Evolutionary conservation across 2,797 vertebrate species (phyloP), one percentile per base, ranked within the genome.

Genomic region (Scleropages formosus): DNA sequence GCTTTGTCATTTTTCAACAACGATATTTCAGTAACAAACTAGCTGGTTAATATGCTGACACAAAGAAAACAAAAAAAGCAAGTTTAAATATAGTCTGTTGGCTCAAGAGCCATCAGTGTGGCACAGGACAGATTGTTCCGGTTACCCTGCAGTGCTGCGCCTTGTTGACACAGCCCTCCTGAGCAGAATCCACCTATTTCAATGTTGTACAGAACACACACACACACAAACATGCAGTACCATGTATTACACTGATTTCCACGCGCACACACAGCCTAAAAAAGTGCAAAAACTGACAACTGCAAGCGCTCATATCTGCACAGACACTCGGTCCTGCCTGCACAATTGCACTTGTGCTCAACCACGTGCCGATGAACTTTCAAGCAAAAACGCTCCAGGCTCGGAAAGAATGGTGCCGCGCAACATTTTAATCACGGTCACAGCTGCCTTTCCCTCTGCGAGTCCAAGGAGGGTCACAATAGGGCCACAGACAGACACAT

Each of bases 21-120:
- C 20, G 67, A 8, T 69, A 51, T 69, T 53, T 16, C 1, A 67
- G 13, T 53, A 56, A 56, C 53, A 53, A 69, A 69, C 46, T 69
- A 51, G 67, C 46, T 69, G 67, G 20, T 47, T 61, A 16, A 47
- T 13, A 22, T 47, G 1, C 15, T 61, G 20, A 18, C 16, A n/a
- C 20, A n/a, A 61, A 20, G 59, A 1, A 53, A 51, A 53, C 46
- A 26, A 31, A 69, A 49, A 69, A 69, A 6, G 46, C 66, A 51
- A 22, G 46, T 10, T 49, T 51, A 69, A 51, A 69, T 49, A 69
- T 69, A 69, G 67, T n/a, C 4, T 46, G 46, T 27, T 69, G 67
- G 67, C 59, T 18, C 20, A 59, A 61, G 8, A 4, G n/a, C 44
- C 11, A 69, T 12, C 22, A 13, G 67, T 15, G 16, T 6, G 67